phyloP scores from a whole-genome alignment of 2,797 vertebrate species.

The Hybognathus amarus region DNA sequence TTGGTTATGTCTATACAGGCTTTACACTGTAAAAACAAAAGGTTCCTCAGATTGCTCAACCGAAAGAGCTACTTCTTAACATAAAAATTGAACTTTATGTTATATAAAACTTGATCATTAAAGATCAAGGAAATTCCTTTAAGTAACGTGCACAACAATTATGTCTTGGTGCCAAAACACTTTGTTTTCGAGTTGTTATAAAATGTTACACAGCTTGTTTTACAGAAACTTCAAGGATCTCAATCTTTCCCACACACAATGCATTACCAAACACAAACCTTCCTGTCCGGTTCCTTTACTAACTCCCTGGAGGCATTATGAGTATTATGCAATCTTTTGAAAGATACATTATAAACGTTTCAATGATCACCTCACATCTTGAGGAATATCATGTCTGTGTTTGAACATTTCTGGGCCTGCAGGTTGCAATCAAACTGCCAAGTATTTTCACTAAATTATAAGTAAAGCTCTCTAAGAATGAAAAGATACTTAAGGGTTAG shows the following conservation, averaged over 20 bases:
- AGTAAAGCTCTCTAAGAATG: neutral
- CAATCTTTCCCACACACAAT: neutral
- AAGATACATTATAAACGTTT: neutral
- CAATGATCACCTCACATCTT: neutral
- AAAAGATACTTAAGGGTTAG: too few relatives aligned
- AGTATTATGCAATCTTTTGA: neutral
- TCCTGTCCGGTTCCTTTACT: neutral
- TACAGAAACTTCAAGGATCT: slow-evolving; percentile 11
- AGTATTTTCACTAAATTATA: neutral
- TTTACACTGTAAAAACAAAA: neutral
- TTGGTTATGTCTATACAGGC: neutral
- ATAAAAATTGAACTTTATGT: neutral
- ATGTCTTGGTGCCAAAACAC: neutral
- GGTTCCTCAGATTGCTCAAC: neutral
- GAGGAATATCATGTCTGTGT: neutral
- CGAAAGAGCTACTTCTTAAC: neutral
- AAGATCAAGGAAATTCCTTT: neutral
- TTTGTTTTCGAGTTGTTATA: neutral
- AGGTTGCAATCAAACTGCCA: neutral
- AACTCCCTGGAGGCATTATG: slow-evolving; percentile 22
- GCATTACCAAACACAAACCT: neutral
- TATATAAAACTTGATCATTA: neutral
- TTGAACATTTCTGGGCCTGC: neutral
- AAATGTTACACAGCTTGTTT: slow-evolving; percentile 34
- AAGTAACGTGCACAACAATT: neutral